Conservation (phyloP, 2,888 invertebrate species). For the Gibbula magus region DNA sequence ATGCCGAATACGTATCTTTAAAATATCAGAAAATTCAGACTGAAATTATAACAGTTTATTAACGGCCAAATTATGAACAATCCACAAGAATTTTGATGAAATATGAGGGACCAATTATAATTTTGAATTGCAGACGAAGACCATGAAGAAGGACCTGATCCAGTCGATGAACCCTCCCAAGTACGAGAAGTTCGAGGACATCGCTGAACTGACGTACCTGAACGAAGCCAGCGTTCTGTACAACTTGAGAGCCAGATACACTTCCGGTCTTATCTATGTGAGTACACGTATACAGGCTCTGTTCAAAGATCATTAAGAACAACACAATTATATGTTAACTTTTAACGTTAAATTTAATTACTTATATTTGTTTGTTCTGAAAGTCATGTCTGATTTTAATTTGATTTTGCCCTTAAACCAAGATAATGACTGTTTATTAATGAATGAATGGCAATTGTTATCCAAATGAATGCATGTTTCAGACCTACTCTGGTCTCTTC, state of each 20-base stretch:
- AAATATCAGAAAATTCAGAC: too few relatives aligned
- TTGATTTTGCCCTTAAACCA: too few relatives aligned
- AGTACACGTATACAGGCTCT: background rate
- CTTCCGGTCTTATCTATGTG: constrained; percentile 69
- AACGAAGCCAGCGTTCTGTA: constrained; percentile 72
- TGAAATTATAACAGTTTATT: too few relatives aligned
- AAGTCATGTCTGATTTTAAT: too few relatives aligned
- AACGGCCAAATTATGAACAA: too few relatives aligned
- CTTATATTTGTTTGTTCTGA: too few relatives aligned
- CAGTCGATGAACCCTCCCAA: constrained; percentile 74
- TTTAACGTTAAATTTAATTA: too few relatives aligned
- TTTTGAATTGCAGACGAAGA: constrained; percentile 81
- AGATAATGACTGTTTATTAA: too few relatives aligned
- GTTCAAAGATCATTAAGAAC: background rate
- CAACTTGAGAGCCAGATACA: constrained; percentile 69
- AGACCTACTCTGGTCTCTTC: constrained; percentile 99
- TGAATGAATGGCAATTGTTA: too few relatives aligned
- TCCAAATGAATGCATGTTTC: constrained; percentile 60
- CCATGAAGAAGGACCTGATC: constrained; percentile 79
- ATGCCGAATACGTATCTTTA: too few relatives aligned
- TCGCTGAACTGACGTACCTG: constrained; percentile 73
- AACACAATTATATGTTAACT: background rate
- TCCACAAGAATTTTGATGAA: too few relatives aligned
- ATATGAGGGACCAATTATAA: too few relatives aligned
- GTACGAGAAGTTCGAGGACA: constrained; percentile 71